Evolutionary conservation across 2,888 invertebrate genomes (phyloP).

Genomic region (Embidobia sp.): DNA sequence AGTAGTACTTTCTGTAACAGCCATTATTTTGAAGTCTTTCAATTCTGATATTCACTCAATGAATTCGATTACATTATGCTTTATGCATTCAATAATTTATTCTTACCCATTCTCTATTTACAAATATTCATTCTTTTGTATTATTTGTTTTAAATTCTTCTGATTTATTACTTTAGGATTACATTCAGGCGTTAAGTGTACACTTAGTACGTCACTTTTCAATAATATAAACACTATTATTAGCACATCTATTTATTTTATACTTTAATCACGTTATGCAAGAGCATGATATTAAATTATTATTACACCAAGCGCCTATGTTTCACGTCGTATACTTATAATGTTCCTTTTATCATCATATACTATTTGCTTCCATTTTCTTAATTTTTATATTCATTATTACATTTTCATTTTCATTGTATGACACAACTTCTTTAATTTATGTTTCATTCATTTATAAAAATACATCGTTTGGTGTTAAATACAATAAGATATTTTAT

Average conservation of each 20-base stretch:
- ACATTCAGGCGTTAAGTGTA: conserved; percentile 55
- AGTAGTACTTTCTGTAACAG: conserved; percentile 18
- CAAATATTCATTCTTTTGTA: neutral
- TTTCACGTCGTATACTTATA: neutral
- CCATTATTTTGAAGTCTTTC: conserved; percentile 8
- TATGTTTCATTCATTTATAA: no score
- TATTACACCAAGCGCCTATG: conserved; percentile 35
- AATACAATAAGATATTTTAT: no score
- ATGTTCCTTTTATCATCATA: neutral
- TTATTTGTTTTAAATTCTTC: conserved; percentile 5
- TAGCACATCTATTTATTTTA: conserved; percentile 14
- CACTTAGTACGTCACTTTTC: conserved; percentile 49
- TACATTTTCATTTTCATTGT: no score
- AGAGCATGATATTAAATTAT: conserved; percentile 35
- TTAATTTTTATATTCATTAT: no score
- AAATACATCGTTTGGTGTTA: no score
- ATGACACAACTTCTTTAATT: no score
- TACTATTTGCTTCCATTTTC: neutral
- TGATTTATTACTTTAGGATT: conserved; percentile 30
- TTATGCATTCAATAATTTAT: conserved; percentile 9
- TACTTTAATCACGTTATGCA: conserved; percentile 27
- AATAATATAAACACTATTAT: conserved; percentile 34
- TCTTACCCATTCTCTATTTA: neutral
- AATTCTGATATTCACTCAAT: neutral
- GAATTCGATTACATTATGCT: conserved; percentile 12